Percentiles rank a stretch among this genome's conserved stretches.
phyloP scores from a whole-genome alignment of 2,888 invertebrate species.

The Pseudococcus jackbeardsleyi region DNA sequence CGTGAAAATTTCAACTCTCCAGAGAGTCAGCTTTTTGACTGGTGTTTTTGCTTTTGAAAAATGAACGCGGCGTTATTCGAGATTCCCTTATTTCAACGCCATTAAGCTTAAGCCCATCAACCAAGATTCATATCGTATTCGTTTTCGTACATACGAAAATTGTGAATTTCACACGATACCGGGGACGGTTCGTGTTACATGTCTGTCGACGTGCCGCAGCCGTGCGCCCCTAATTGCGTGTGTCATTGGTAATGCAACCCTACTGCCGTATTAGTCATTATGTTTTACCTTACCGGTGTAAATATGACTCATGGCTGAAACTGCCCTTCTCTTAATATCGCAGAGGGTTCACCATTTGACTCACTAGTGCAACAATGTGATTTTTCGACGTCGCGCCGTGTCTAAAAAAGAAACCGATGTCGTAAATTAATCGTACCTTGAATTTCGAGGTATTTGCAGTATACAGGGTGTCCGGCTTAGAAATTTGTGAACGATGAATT shows the following conservation, averaged over 20 bases:
- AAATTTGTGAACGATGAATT: neutral
- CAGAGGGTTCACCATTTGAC: slow-evolving; percentile 4
- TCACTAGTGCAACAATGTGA: slow-evolving; percentile 47
- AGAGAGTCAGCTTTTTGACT: neutral
- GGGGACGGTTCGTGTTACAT: neutral
- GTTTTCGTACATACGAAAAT: neutral
- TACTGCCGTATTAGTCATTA: slow-evolving; percentile 41
- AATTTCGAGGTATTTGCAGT: neutral
- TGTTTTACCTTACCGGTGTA: slow-evolving; percentile 41
- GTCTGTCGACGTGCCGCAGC: neutral
- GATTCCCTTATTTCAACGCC: slow-evolving; percentile 17
- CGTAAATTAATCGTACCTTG: slow-evolving; percentile 12
- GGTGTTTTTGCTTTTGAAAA: neutral
- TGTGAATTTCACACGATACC: slow-evolving; percentile 45
- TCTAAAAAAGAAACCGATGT: slow-evolving; percentile 30
- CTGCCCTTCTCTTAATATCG: neutral
- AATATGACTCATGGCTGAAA: slow-evolving; percentile 50
- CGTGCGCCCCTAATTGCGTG: slow-evolving; percentile 31
- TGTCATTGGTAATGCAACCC: slow-evolving; percentile 35
- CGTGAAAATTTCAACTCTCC: neutral
- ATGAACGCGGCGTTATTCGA: neutral
- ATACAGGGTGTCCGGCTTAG: slow-evolving; percentile 42
- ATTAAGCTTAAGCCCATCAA: neutral
- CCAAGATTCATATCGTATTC: slow-evolving; percentile 8
- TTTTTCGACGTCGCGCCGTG: neutral